Conservation (phyloP, 2,888 invertebrate genomes). For the Himalopsyche japonica region DNA sequence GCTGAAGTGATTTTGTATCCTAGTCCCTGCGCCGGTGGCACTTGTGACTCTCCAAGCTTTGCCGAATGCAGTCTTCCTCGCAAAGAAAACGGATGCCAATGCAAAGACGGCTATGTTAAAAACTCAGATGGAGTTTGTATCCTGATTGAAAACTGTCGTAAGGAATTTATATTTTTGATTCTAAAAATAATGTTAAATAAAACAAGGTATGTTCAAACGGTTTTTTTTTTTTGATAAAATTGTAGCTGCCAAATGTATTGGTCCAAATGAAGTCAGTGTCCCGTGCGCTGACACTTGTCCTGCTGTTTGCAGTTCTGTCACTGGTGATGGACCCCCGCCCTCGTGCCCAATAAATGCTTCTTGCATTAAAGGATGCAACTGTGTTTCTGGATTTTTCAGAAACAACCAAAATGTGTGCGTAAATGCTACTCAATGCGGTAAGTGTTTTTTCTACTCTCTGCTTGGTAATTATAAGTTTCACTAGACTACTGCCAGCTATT, state of each 20-base stretch:
- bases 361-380: no score
- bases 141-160: constrained; percentile 9
- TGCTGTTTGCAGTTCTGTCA: constrained; percentile 13
- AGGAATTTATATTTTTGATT: background rate
- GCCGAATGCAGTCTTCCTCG: background rate
- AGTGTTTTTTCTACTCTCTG: no score
- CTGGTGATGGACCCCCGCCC: no score
- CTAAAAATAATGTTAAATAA: no score
- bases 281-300: constrained; percentile 15
- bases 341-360: no score
- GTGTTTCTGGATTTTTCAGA: no score
- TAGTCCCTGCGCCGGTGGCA: constrained; percentile 22
- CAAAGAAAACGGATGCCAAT: constrained; percentile 11
- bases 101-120: constrained; percentile 16
- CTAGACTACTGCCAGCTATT: no score
- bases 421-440: no score
- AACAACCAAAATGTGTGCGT: no score
- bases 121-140: constrained; percentile 8
- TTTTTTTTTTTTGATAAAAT: no score
- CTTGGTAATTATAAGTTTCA: no score
- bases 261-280: constrained; percentile 9
- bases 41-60: constrained; percentile 9
- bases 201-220: no score
- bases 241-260: constrained; percentile 1
- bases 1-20: constrained; percentile 15